Evolutionary conservation across 2,113 vertebrate genomes (phyloP).

Genomic region (Dinomys branickii): DNA sequence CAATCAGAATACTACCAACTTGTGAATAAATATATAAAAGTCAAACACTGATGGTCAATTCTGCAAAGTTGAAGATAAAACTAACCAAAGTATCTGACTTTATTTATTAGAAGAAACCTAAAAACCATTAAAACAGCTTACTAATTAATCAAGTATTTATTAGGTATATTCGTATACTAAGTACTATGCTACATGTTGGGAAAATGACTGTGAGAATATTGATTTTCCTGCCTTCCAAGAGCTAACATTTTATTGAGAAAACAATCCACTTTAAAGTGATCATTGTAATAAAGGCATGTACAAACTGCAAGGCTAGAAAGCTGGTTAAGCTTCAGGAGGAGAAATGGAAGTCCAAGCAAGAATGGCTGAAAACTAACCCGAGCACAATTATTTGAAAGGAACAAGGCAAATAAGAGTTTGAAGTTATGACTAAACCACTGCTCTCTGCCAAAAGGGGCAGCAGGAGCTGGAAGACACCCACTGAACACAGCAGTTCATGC

Average conservation of each 20-base stretch:
- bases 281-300: background rate
- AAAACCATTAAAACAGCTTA: background rate
- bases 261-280: background rate
- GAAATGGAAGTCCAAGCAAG: background rate
- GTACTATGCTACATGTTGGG: background rate
- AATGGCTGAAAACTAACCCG: background rate
- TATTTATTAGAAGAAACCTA: background rate
- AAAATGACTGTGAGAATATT: background rate
- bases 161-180: background rate
- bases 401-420: background rate
- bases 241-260: background rate
- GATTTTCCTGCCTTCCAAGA: background rate
- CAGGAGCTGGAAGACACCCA: background rate
- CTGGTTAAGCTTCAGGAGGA: background rate
- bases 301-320: background rate
- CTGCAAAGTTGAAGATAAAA: background rate
- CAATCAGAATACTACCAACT: background rate
- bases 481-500: background rate
- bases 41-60: background rate
- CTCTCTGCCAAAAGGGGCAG: background rate
- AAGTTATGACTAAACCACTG: background rate
- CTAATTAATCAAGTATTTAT: background rate
- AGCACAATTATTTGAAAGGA: background rate
- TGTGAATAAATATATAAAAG: conserved; percentile 20
- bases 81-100: background rate